Base-by-base conservation (phyloP, 2,113 vertebrate species). In the Dipodomys stephensi region DNA sequence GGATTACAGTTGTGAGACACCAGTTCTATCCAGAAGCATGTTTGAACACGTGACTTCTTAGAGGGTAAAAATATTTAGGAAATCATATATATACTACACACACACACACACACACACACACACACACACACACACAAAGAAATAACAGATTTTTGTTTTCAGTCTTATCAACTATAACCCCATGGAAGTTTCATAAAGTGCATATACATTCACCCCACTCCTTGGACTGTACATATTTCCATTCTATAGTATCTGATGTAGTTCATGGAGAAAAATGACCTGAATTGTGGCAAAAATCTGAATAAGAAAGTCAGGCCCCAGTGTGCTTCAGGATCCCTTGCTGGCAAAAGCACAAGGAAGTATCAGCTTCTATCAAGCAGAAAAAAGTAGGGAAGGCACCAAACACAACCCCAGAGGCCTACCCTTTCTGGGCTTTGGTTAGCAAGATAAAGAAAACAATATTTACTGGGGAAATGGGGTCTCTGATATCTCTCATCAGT, bases 231-330 rank as follows among this genome's bases (percentile, higher is more conserved):
- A 11, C 28, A 6, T 30, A 27, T 87, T 67, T 90, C 39, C n/a
- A 67, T 71, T 82, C 64, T 30, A 39, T 44, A 72, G n/a, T 15
- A 7, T 57, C 13, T 49, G 8, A 90, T 32, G 44, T 82, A 18
- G 19, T 18, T 91, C 13, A 25, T 68, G 22, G 68, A 84, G 32
- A 62, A 35, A 62, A 46, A 65, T 23, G 25, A 69, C 28, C 6
- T 60, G n/a, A 78, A 57, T 62, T 35, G 67, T 65, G 46, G 53
- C 44, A 88, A 92, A 90, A 71, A 18, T 11, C 27, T 78, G 32
- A 88, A 27, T 62, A 79, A 88, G 23, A 9, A 71, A 73, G 64
- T 8, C 44, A n/a, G 78, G 53, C 71, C 9, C 18, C 13, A 72
- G 46, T 57, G 4, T 39, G 9, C 15, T 4, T 44, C 4, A 53